Percentiles rank a stretch among this genome's conserved stretches.
Conservation (phyloP, 1,140 invertebrate genomes). For the Diprion similis region DNA sequence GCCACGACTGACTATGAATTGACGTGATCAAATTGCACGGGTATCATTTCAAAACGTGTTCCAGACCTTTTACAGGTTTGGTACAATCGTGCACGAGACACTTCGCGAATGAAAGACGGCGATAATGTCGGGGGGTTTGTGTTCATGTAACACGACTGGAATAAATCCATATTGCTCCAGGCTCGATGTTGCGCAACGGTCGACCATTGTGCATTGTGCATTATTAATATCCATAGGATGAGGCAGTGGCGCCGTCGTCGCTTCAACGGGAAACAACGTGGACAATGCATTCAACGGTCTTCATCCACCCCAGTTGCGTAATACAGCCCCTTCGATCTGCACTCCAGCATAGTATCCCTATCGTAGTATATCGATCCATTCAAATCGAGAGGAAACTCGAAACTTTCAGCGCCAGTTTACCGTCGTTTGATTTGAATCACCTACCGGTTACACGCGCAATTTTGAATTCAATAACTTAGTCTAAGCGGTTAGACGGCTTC, state of each 20-base stretch:
- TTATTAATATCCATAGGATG: conserved; percentile 7
- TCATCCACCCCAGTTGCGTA: background rate
- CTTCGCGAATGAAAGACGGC: conserved; percentile 9
- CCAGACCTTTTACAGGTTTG: background rate
- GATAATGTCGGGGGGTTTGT: background rate
- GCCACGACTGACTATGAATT: background rate
- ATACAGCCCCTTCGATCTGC: background rate
- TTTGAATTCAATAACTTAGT: conserved; percentile 6
- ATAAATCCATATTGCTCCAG: conserved; percentile 13
- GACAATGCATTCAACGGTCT: background rate
- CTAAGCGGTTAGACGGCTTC: background rate
- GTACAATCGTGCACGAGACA: background rate
- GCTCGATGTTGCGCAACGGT: conserved; percentile 8
- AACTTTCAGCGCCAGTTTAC: background rate
- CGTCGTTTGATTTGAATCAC: background rate
- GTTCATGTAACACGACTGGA: conserved; percentile 14
- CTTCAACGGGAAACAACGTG: background rate
- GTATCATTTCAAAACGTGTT: background rate
- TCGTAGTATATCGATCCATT: background rate
- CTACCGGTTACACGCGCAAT: background rate
- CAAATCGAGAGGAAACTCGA: background rate
- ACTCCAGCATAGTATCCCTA: background rate
- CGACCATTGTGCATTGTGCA: conserved; percentile 1
- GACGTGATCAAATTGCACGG: background rate
- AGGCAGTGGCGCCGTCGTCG: background rate